phyloP scores from a whole-genome alignment of 2,113 vertebrate species.

The Gallinago jamesoni region DNA sequence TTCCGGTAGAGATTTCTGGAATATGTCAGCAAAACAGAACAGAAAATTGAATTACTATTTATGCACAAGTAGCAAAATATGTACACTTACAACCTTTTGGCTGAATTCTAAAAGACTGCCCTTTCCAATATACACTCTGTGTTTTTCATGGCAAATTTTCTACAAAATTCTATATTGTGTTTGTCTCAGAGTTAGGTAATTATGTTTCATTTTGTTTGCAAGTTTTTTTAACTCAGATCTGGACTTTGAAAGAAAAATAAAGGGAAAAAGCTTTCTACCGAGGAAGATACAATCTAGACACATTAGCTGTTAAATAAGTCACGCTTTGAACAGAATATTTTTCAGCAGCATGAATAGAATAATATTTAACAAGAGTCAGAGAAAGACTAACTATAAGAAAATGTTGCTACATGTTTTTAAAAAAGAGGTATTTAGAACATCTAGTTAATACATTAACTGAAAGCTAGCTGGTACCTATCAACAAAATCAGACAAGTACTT shows the following conservation, averaged over 20 bases:
- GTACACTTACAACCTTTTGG: slow-evolving; percentile 39
- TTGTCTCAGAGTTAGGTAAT: neutral
- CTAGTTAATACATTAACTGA: neutral
- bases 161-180: neutral
- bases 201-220: neutral
- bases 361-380: neutral
- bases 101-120: slow-evolving; percentile 45
- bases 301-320: neutral
- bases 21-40: slow-evolving; percentile 53
- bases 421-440: neutral
- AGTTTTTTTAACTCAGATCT: neutral
- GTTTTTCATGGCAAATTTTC: neutral
- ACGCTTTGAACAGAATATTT: neutral
- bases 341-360: neutral
- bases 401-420: neutral
- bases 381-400: neutral
- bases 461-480: neutral
- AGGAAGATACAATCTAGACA: neutral
- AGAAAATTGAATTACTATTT: slow-evolving; percentile 73
- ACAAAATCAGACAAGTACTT: neutral
- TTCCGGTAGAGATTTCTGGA: slow-evolving; percentile 29
- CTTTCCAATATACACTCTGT: neutral
- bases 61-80: slow-evolving; percentile 67
- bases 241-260: neutral
- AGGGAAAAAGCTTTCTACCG: neutral